Base-by-base conservation (phyloP, 2,888 invertebrate genomes). In the Apodemia zela region DNA sequence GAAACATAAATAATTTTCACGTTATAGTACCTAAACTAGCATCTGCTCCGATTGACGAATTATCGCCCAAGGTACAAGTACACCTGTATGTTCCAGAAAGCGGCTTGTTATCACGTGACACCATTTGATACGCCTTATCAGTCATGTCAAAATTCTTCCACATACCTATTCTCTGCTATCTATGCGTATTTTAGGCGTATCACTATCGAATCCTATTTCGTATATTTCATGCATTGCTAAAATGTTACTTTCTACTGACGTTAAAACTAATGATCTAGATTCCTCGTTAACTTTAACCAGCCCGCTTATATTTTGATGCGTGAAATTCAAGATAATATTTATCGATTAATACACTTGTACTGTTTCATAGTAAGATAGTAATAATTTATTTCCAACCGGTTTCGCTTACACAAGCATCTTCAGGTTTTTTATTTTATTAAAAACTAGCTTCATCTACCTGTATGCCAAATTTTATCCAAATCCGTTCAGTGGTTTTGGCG, bases 121-220 rank as follows among this genome's bases (percentile, higher is more conserved):
- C 62, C 62, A 58, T 62, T 62, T 62, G 62, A 62, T 62, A 62
- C 42, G 38, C 80, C 82, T 89, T 89, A 89, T 89, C 89, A 87
- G 79, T 79, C 79, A 80, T 90, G 89, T 90, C 86, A 89, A 90
- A 91, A 91, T 90, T 88, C 85, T 87, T 89, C 84, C 88, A 88
- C 87, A 84, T 87, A 42, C 42, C 15, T 42, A 73, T 67, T 68
- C 86, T 81, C 42, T 42, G 72, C 68, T 68, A 87, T 81, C 80
- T 51, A 6, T 21, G 51, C 21, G 21, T 51, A 51, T 51, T 49
- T 42, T 15, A 42, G 49, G 13, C 13, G 51, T 51, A 51, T 6
- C 21, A 18, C 21, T 25, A 51, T 51, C 51, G 5, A 25, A 21
- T 18, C 51, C 13, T 51, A 51, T 51, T 51, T 51, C 10, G 15